These are phyloP conservation scores for Pangasianodon hypophthalmus DNA, from an alignment of 2,113 vertebrate species.

Conservation along the genomic window DNA sequence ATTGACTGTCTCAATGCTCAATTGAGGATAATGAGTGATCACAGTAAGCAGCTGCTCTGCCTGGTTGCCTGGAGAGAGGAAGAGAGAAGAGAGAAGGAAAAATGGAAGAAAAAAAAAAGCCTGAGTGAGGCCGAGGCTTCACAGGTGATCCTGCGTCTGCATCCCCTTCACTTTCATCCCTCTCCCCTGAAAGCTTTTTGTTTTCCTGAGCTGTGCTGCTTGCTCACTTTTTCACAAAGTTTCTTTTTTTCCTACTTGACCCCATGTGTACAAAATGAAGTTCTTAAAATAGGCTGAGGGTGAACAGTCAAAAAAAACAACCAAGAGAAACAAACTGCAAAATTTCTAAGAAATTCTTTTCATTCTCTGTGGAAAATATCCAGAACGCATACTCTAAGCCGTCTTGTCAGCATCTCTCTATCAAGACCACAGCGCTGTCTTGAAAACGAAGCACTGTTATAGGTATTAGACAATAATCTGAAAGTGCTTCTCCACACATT, in stretches of 20 bases:
- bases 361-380: slow-evolving; percentile 34
- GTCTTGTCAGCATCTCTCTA: not conserved
- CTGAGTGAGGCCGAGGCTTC: slow-evolving; percentile 67
- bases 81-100: slow-evolving; percentile 20
- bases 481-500: slow-evolving; percentile 72
- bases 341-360: slow-evolving; percentile 52
- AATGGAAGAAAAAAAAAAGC: slow-evolving; percentile 19
- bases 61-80: slow-evolving; percentile 13
- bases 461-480: slow-evolving; percentile 31
- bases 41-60: not conserved
- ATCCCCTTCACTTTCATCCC: slow-evolving; percentile 74
- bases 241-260: slow-evolving; percentile 72
- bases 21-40: slow-evolving; percentile 26
- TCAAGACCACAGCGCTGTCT: slow-evolving; percentile 2
- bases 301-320: slow-evolving; percentile 50
- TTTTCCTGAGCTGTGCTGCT: slow-evolving; percentile 74
- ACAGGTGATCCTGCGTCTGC: slow-evolving; percentile 74
- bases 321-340: slow-evolving; percentile 17
- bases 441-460: slow-evolving; percentile 5
- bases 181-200: slow-evolving; percentile 77
- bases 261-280: slow-evolving; percentile 68
- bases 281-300: slow-evolving; percentile 69
- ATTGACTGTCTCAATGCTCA: slow-evolving; percentile 5
- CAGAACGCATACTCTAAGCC: slow-evolving; percentile 13
- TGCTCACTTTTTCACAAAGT: slow-evolving; percentile 71